Evolutionary conservation across 2,113 vertebrate species (phyloP), one percentile per base, ranked within the genome.

Genomic region (Hymenochirus boettgeri): DNA sequence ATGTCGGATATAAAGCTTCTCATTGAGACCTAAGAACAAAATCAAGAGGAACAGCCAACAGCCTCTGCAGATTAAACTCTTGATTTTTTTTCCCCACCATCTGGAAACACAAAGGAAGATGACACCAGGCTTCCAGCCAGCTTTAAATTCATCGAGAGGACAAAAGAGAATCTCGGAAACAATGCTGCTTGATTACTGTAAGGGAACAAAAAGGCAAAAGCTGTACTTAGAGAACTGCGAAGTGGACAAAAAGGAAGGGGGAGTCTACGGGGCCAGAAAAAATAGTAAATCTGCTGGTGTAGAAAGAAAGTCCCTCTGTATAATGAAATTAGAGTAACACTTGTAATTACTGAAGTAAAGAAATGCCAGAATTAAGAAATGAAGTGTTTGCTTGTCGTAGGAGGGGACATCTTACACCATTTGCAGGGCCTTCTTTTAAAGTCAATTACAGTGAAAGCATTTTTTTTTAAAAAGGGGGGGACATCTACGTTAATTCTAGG

Each of bases 281-380:
- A 65, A n/a, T 24, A 45, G 53, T 17, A 70, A 70, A 55, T 70
- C 51, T 65, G 55, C 35, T 57, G 19, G 45, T 26, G 12, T 31
- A 35, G 24, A 47, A 45, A 58, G 42, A 27, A 57, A 48, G 45
- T 26, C 19, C 62, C 48, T 55, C 7, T 31, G 48, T 15, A 29
- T 39, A 66, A 67, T 55, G 57, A 42, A 72, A 72, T 70, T 70
- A 72, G 23, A 65, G 23, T 72, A 60, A 63, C 50, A 23, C 33
- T 61, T 51, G 48, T 70, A 61, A 70, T 70, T 70, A 70, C 66
- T 37, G 62, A 31, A 57, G 46, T 46, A 25, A 31, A 65, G 52
- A 46, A 56, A 59, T 67, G 31, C 17, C 46, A 52, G 56, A 67
- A 67, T 67, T 67, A 59, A 59, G 47, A 59, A 67, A 59, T 67